Percentiles rank a stretch among this genome's conserved stretches.
Conservation (phyloP, 2,888 invertebrate species). For the Scaptomyza reducta region DNA sequence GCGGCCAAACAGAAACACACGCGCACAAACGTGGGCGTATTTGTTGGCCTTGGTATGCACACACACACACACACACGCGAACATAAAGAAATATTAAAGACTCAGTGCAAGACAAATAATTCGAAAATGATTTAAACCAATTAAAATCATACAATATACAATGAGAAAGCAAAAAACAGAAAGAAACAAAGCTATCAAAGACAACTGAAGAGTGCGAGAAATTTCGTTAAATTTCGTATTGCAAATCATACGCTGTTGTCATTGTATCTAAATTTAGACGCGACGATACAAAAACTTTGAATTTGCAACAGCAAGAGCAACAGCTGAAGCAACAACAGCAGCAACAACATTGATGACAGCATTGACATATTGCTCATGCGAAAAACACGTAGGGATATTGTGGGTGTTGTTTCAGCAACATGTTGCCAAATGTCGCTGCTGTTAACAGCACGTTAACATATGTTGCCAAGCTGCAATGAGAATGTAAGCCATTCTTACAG, state of each 20-base stretch:
- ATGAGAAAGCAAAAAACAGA: not conserved
- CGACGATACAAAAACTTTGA: slow-evolving; percentile 56
- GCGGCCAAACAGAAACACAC: slow-evolving; percentile 59
- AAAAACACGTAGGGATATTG: slow-evolving; percentile 5
- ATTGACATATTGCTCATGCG: slow-evolving; percentile 18
- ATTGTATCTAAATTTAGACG: slow-evolving; percentile 69
- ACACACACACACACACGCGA: not conserved
- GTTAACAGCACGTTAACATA: not conserved
- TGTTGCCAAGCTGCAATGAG: not conserved
- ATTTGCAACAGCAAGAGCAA: slow-evolving; percentile 42
- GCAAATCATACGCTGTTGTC: slow-evolving; percentile 71
- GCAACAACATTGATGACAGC: slow-evolving; percentile 30
- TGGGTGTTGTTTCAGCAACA: slow-evolving; percentile 35
- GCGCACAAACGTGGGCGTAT: slow-evolving; percentile 65
- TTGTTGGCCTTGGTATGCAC: slow-evolving; percentile 53
- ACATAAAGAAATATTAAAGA: slow-evolving; percentile 18
- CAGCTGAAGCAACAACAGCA: slow-evolving; percentile 17
- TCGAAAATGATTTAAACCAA: slow-evolving; percentile 76
- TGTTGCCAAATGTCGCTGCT: slow-evolving; percentile 27
- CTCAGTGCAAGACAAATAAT: slow-evolving; percentile 63
- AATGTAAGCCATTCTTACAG: too few species aligned
- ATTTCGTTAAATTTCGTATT: slow-evolving; percentile 30
- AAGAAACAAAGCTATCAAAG: not conserved
- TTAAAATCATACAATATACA: slow-evolving; percentile 55
- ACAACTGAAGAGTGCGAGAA: slow-evolving; percentile 28